phyloP scores from a whole-genome alignment of 1,140 invertebrate genomes.

The Helicoverpa armigera region DNA sequence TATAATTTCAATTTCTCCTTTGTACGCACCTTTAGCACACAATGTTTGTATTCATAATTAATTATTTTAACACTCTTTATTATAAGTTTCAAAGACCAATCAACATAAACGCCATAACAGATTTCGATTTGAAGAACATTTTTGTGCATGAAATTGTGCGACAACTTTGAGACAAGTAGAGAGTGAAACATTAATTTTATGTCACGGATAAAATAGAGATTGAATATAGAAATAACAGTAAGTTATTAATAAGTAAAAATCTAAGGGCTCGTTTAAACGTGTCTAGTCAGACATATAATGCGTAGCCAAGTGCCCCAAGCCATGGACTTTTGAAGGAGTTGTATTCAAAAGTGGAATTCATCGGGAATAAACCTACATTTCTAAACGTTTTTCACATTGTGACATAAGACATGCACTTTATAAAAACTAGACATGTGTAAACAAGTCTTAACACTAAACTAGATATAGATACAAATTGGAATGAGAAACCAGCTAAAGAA shows the following conservation, averaged over 20 bases:
- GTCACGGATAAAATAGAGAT: slow-evolving; percentile 40
- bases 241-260: neutral
- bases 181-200: slow-evolving; percentile 19
- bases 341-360: no score
- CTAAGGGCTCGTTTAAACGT: slow-evolving; percentile 4
- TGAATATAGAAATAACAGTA: slow-evolving; percentile 39
- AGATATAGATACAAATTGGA: slow-evolving; percentile 44
- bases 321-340: no score
- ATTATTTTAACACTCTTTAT: neutral
- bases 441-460: slow-evolving; percentile 36
- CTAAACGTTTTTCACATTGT: neutral
- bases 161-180: slow-evolving; percentile 10
- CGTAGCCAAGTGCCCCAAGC: neutral
- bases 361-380: no score
- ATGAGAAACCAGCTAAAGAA: slow-evolving; percentile 47
- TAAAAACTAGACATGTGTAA: neutral
- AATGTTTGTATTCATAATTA: neutral
- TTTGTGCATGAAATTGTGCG: slow-evolving; percentile 45
- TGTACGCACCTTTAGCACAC: slow-evolving; percentile 19
- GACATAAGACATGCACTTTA: neutral
- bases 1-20: no score
- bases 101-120: slow-evolving; percentile 22
- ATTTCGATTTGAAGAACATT: slow-evolving; percentile 6
- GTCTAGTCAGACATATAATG: neutral
- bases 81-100: neutral